phyloP scores from a whole-genome alignment of 2,113 vertebrate species.

The Myotis davidii region DNA sequence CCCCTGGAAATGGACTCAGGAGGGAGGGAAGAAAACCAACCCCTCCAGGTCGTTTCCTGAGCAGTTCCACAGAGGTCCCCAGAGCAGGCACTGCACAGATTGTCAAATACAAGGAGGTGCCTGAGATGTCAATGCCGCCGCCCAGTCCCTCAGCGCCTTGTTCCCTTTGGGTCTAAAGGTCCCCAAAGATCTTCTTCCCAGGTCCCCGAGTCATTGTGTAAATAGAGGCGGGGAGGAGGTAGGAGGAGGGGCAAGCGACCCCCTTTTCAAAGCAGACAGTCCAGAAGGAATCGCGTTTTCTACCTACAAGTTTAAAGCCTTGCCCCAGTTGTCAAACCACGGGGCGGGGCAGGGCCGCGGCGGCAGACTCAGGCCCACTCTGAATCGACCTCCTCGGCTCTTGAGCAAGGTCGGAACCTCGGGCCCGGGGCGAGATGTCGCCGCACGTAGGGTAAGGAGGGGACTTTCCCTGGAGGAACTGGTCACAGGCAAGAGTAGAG shows the following conservation, averaged over 20 bases:
- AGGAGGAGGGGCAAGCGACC: not conserved
- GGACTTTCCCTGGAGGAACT: not conserved
- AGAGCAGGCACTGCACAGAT: not conserved
- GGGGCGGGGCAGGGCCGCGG: not conserved
- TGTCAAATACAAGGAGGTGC: not conserved
- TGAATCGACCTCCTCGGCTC: not conserved
- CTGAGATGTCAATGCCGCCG: not conserved
- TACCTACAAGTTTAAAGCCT: not conserved
- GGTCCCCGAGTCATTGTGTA: not conserved
- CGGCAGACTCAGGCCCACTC: not conserved
- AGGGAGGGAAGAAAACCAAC: not conserved
- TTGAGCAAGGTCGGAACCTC: not conserved
- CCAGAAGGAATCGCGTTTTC: not conserved
- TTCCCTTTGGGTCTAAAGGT: not conserved
- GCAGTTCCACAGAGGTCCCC: too few relatives aligned
- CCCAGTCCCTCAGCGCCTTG: not conserved
- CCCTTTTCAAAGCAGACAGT: not conserved
- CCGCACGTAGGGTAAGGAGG: not conserved
- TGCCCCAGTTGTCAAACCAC: not conserved
- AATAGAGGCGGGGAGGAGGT: not conserved
- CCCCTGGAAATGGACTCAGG: not conserved
- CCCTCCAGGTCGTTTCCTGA: not conserved
- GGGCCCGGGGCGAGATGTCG: not conserved
- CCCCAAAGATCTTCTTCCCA: rapidly evolving
- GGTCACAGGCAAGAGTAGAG: not conserved